Evolutionary conservation across 1,140 invertebrate species (phyloP), one percentile per base, ranked within the genome.

Genomic region (Ceratosolen solmsi): DNA sequence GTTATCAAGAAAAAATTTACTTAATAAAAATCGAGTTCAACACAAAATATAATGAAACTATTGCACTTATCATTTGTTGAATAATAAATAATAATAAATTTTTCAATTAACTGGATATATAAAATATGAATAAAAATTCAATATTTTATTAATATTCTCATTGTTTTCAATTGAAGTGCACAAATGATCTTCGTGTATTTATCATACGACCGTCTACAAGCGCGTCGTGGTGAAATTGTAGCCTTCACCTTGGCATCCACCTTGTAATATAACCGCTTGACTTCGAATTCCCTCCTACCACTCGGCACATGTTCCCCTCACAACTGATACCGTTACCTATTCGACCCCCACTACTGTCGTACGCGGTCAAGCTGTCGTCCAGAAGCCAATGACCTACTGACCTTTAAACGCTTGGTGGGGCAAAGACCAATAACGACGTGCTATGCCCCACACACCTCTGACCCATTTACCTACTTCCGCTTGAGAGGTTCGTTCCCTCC

Each of bases 311-410:
- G 81, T 73, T 41, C 56, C 68, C 56, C 60, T 86, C 86, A 89
- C 88, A 89, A 89, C 85, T 82, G 84, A 85, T 89, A 33, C 88
- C 89, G 88, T 89, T 89, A 87, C 33, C n/a, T 65, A 73, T 76
- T n/a, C 80, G 70, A 30, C 49, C 8, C 60, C 71, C 82, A 80
- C 84, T 80, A 49, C 78, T 58, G 71, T 33, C 63, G 56, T 8
- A 22, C 22, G 71, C 17, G 63, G 58, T 82, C 72, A 80, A 78
- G 81, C 63, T 38, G 65, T 75, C 65, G 41, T 36, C 63, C 84
- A 82, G 84, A 83, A 86, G 86, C 84, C 73, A 87, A 79, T 84
- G 88, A 87, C 89, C 84, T 80, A 89, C 85, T 90, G 77, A 87
- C 88, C 89, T 87, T 88, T 82, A 88, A 89, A 77, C 20, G 20